Percentiles rank a stretch among this genome's conserved stretches.
Evolutionary conservation across 2,797 vertebrate species (phyloP).

Genomic region (Sciurus carolinensis): DNA sequence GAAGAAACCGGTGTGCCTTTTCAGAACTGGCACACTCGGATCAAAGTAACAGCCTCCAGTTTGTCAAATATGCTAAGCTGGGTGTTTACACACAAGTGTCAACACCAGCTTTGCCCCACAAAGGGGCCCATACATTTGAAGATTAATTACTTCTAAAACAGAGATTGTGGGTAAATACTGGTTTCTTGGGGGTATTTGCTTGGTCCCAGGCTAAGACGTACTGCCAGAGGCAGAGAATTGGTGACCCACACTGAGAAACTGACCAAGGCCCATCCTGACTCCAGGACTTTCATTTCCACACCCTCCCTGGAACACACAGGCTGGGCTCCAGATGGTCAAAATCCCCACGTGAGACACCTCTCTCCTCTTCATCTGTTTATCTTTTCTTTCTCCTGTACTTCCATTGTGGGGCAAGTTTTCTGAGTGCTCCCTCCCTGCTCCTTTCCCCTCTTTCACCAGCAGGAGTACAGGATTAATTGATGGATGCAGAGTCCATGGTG

Average conservation of each 20-base stretch:
- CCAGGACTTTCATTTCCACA: not conserved
- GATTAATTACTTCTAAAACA: conserved; percentile 89
- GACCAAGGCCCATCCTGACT: not conserved
- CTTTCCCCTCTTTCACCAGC: not conserved
- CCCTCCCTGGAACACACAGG: not conserved
- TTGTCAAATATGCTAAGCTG: conserved; percentile 91
- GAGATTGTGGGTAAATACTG: conserved; percentile 87
- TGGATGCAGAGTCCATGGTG: not conserved
- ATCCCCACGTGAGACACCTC: not conserved
- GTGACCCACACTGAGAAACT: conserved; percentile 59
- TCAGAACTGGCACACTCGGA: conserved; percentile 86
- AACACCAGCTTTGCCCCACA: conserved; percentile 89
- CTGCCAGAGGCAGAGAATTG: conserved; percentile 75
- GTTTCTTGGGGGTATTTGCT: conserved; percentile 83
- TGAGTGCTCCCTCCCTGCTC: accelerated
- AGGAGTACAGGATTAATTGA: not conserved
- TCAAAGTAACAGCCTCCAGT: conserved; percentile 90
- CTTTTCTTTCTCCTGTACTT: not conserved
- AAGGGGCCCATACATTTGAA: conserved; percentile 85
- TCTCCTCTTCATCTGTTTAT: not conserved
- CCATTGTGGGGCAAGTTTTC: not conserved
- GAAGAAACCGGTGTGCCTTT: conserved; percentile 85
- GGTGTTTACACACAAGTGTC: conserved; percentile 91
- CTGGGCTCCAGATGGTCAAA: not conserved
- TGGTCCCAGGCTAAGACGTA: conserved; percentile 79